Percentiles rank a stretch among this genome's conserved stretches.
Evolutionary conservation across 1,140 invertebrate genomes (phyloP).

Genomic region (Lanistes nyassanus): DNA sequence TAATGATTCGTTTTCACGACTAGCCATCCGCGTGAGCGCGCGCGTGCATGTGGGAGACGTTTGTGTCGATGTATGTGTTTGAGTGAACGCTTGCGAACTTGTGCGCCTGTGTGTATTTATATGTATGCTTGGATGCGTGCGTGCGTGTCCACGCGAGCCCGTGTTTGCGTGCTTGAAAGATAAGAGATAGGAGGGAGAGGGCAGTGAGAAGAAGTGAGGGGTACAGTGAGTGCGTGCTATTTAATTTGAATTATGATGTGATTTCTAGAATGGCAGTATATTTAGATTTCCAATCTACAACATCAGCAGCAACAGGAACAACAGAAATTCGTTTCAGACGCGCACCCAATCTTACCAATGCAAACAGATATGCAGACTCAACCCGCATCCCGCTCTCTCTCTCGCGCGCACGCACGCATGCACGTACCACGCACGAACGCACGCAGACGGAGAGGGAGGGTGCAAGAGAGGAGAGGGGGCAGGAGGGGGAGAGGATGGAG

Average conservation of each 20-base stretch:
- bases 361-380: background rate
- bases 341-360: background rate
- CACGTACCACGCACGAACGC: background rate
- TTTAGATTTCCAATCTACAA: background rate
- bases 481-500: too few relatives aligned
- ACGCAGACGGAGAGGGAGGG: background rate
- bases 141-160: background rate
- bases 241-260: background rate
- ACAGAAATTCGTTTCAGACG: background rate
- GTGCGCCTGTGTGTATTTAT: background rate
- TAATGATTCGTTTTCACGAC: background rate
- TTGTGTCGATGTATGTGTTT: constrained; percentile 5
- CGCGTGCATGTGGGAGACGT: constrained; percentile 7
- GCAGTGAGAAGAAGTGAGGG: background rate
- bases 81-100: background rate
- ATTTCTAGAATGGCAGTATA: background rate
- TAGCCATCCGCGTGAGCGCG: background rate
- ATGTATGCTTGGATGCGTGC: background rate
- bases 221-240: background rate
- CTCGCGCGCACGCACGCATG: background rate
- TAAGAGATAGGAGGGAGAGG: background rate
- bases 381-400: too few relatives aligned
- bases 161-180: background rate
- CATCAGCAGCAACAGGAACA: background rate
- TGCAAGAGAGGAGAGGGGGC: too few relatives aligned